Evolutionary conservation across 2,113 vertebrate genomes (phyloP), one percentile per base, ranked within the genome.

Genomic region (Gadus macrocephalus): DNA sequence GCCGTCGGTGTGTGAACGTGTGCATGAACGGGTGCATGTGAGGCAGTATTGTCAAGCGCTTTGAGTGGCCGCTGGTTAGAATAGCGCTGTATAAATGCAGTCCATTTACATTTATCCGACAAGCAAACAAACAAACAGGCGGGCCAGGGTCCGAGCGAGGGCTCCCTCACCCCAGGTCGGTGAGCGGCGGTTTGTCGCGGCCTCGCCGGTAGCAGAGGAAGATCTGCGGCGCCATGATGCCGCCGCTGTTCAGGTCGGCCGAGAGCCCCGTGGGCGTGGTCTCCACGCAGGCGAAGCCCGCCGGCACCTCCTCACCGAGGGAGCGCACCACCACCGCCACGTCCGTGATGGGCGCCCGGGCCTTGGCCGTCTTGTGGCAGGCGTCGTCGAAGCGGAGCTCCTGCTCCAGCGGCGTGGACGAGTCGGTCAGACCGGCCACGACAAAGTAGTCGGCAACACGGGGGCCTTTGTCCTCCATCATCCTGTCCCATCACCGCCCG

Each of bases 371-470:
- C 89, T 95, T 95, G 86, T 96, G 96, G 87, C 95, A 96, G 78
- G 89, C 93, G 59, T 98, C 96, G 7, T 98, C 93, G 84, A 95
- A 96, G 81, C 95, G 94, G 87, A 96, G 93, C 89, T 98, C 95
- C 85, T 98, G 95, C 82, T 98, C 97, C 71, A 98, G 91, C 2
- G 96, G 97, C 78, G 93, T 97, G 68, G 96, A 97, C 53, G 91
- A 87, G 73, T 97, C 94, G 0, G 97, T 98, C 74, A 99, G 90
- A 73, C 97, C 97, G 1, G 96, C 96, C 75, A 99, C 95, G 81
- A 99, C 97, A 69, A 99, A 98, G 91, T 99, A 99, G 92, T 99
- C 97, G 53, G 97, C 97, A 84, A 99, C 97, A 85, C 96, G 97
- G 81, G 94, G 94, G 73, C 95, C 95, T 91, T 96, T 97, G 91